Evolutionary conservation across 1,140 invertebrate genomes (phyloP).

Genomic region (Penaeus vannamei): DNA sequence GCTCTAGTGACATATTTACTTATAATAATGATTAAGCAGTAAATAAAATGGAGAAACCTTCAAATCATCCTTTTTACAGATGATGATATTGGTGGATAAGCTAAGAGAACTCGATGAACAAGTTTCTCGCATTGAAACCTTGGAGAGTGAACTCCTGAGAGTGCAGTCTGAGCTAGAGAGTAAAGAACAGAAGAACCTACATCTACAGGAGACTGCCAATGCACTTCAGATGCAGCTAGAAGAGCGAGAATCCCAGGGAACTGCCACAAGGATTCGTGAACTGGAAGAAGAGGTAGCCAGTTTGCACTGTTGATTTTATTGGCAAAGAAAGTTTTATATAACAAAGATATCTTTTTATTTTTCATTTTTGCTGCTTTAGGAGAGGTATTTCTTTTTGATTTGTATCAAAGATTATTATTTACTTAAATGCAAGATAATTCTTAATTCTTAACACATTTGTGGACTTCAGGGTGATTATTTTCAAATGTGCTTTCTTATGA

Average conservation of each 20-base stretch:
- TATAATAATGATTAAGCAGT: neutral
- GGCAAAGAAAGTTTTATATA: neutral
- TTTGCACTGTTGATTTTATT: neutral
- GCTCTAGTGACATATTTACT: too few relatives aligned
- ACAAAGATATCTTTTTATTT: neutral
- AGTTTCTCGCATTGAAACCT: conserved; percentile 12
- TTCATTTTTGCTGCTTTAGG: too few relatives aligned
- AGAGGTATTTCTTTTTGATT: too few relatives aligned
- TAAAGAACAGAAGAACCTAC: neutral
- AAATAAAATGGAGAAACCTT: too few relatives aligned
- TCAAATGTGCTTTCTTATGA: too few relatives aligned
- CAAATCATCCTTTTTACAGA: neutral
- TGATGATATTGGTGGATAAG: neutral
- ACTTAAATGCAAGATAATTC: too few relatives aligned
- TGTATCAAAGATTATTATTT: too few relatives aligned
- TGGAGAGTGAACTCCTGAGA: conserved; percentile 23
- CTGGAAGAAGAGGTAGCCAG: neutral
- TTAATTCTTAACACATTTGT: too few relatives aligned
- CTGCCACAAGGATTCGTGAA: neutral
- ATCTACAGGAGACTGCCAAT: neutral
- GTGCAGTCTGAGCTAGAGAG: neutral
- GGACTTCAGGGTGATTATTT: too few relatives aligned
- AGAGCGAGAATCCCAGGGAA: neutral
- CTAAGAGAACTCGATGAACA: conserved; percentile 4
- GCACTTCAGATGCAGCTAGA: neutral